phyloP scores from a whole-genome alignment of 2,888 invertebrate species.

The Agrochola lychnidis region DNA sequence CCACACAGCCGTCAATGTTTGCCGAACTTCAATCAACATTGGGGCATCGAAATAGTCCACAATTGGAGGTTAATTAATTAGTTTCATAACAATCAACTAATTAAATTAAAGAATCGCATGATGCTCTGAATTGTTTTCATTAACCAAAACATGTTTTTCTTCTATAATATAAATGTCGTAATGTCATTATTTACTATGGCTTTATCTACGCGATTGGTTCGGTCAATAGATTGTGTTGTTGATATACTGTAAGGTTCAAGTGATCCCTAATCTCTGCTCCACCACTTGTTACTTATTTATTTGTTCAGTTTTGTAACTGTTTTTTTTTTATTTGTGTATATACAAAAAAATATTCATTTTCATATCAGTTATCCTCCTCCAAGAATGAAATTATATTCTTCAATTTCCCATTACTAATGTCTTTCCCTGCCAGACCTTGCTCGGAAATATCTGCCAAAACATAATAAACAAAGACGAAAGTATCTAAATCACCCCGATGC shows the following conservation, averaged over 20 bases:
- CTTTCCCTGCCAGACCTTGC: not conserved
- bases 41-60: conserved; percentile 8
- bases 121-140: conserved; percentile 1
- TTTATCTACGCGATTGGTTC: conserved; percentile 36
- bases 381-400: not conserved
- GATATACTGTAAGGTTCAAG: conserved; percentile 25
- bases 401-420: conserved; percentile 3
- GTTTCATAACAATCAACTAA: conserved; percentile 7
- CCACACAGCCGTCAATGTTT: conserved; percentile 31
- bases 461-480: conserved; percentile 30
- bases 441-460: conserved; percentile 24
- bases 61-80: conserved; percentile 44
- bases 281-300: conserved; percentile 18
- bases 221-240: conserved; percentile 30
- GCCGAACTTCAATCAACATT: conserved; percentile 42
- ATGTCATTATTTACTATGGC: conserved; percentile 36
- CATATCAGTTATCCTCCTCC: not conserved
- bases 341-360: not conserved
- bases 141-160: conserved; percentile 20
- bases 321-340: not conserved
- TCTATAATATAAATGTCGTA: conserved; percentile 4
- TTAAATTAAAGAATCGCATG: conserved; percentile 5
- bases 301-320: not conserved
- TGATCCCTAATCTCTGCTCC: conserved; percentile 24
- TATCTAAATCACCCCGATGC: conserved; percentile 45